Base-by-base conservation (phyloP, 64 coral and sea anemone species). In the Cladopsammia gracilis region DNA sequence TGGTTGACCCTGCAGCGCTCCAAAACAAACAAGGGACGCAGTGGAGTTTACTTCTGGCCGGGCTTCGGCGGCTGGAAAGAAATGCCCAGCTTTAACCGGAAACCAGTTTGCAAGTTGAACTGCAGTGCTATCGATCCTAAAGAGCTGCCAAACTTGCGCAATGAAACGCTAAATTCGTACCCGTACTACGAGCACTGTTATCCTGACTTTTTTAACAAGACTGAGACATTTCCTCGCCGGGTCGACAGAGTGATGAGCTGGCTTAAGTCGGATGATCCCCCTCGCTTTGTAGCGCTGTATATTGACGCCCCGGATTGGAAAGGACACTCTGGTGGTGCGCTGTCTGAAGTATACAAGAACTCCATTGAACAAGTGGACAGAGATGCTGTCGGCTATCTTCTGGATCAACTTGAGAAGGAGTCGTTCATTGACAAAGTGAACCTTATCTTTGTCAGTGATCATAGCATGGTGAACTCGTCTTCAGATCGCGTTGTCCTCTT, bases 21-120 rank as follows among this genome's bases (percentile, higher is more conserved):
- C 10, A 56, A 87, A 62, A 20, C 61, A 73, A 51, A 76, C 82
- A 52, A 86, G 67, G 34, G 26, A n/a, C 44, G 86, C 60, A 92
- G 82, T 79, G 91, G 91, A 72, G 91, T 93, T 7, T 93, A 93
- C 73, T 93, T 93, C 57, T 93, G 91, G 91, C 91, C 91, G 20
- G 91, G 91, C 9, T 93, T 59, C 22, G 62, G 72, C 4, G 91
- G 91, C 42, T 93, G 86, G 14, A 77, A 79, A 15, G 83, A 87
- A 79, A 93, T 23, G 49, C 91, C 91, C 4, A 93, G 62, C 18
- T 93, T 78, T 49, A 79, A 93, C 24, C 51, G 70, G 52, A 79
- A 93, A 25, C 83, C 64, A 25, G 59, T 25, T 9, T 93, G 91
- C 45, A 66, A 66, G 13, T 13, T 93, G 0, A 87, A 93, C 62